phyloP scores from a whole-genome alignment of 2,888 invertebrate genomes.

The Griposia aprilina region DNA sequence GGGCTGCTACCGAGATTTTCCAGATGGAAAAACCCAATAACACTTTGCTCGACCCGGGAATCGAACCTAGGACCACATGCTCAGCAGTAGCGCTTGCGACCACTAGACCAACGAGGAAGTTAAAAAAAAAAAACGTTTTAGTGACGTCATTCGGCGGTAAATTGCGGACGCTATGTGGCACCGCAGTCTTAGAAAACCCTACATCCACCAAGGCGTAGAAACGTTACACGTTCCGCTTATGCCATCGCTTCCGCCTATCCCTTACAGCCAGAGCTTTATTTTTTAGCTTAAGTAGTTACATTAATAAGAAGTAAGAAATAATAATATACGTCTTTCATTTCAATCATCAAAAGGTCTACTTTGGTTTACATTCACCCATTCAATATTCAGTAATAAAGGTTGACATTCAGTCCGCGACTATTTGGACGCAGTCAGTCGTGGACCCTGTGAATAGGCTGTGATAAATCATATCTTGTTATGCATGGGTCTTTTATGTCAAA shows the following conservation, averaged over 20 bases:
- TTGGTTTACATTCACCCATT: conserved; percentile 6
- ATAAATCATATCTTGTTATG: conserved; percentile 38
- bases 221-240: not conserved
- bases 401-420: conserved; percentile 33
- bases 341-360: conserved; percentile 24
- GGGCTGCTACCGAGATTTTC: too few relatives aligned
- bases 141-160: not conserved
- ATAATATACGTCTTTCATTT: not conserved
- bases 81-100: too few relatives aligned
- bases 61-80: too few relatives aligned
- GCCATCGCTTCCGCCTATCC: not conserved
- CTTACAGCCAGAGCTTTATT: not conserved
- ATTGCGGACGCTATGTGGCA: not conserved
- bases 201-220: not conserved
- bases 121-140: not conserved
- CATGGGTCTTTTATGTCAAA: conserved; percentile 31
- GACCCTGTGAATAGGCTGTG: conserved; percentile 10
- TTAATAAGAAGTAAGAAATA: conserved; percentile 1
- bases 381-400: conserved; percentile 25
- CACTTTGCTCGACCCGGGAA: too few relatives aligned
- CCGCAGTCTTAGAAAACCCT: not conserved
- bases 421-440: conserved; percentile 43
- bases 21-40: too few relatives aligned
- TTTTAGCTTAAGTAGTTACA: not conserved
- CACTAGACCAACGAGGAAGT: too few relatives aligned